Evolutionary conservation across 2,797 vertebrate genomes (phyloP), one percentile per base, ranked within the genome.

Genomic region (Dendrocincla tyrannina): DNA sequence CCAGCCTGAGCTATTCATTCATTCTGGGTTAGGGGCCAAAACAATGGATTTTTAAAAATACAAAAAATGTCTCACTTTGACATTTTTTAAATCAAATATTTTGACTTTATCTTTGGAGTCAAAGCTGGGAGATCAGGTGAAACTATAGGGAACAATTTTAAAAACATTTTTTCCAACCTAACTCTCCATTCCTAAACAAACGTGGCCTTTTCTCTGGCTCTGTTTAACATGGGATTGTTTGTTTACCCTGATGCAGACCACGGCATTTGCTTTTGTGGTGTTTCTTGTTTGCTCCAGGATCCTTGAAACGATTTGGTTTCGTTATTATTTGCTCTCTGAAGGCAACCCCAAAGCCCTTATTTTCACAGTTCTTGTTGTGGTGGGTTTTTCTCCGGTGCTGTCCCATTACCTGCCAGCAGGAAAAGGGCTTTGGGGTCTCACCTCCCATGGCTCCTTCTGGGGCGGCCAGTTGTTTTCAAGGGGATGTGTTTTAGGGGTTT

Each of bases 21-120:
- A 0, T 78, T 88, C 89, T 86, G 95, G 82, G 70, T 86, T 19
- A 0, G 0, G 17, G 41, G 95, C 95, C 96, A 95, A 93, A 90
- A 86, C 2, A 84, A 66, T 3, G 69, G 91, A 55, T 72, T 94
- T 89, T 89, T 59, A 42, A 67, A 87, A 92, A 79, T 89, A 80
- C 23, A 83, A 88, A 88, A 89, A 94, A 92, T 46, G 66, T 77
- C 93, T 94, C 79, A 5, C 82, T 92, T 70, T 10, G 22, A 83
- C 79, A 37, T 94, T 80, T 93, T 74, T 68, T 8, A 85, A 93
- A 91, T 74, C 30, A 83, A 89, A 74, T 81, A 52, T 62, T 95
- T 84, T 95, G 91, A 85, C 85, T 94, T 92, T 72, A 47, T 66
- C 70, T 85, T 91, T 84, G 75, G 75, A 94, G 91, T 82, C 49